A percentile compares a stretch with the other conserved stretches of the same genome.
Evolutionary conservation across 2,797 vertebrate species (phyloP).

Genomic region (Sebastes iracundus): DNA sequence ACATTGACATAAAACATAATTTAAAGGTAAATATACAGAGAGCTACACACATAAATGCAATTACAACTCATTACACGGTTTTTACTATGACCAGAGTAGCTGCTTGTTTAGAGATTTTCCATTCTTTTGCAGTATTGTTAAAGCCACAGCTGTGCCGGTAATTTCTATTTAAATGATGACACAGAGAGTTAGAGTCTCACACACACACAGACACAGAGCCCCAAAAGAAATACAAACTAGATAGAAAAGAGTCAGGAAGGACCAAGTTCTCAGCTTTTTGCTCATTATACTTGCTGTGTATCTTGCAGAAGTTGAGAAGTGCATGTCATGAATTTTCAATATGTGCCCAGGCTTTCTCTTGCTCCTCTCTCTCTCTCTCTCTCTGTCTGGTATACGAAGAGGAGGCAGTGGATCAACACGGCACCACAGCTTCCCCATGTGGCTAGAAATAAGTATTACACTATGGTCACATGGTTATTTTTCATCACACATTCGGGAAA

Average conservation of each 20-base stretch:
- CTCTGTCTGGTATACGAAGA: not conserved
- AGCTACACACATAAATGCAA: not conserved
- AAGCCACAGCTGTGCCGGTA: conserved; percentile 30
- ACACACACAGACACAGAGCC: not conserved
- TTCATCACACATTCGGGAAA: not conserved
- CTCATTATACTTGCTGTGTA: conserved; percentile 68
- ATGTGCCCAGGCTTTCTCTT: not conserved
- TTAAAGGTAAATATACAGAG: conserved; percentile 8
- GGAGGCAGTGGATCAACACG: not conserved
- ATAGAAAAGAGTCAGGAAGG: conserved; percentile 52
- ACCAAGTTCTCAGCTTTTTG: conserved; percentile 56
- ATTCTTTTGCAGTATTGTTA: conserved; percentile 14
- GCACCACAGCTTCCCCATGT: conserved; percentile 66
- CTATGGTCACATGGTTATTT: not conserved
- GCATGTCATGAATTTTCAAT: conserved; percentile 73
- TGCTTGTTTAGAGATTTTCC: conserved; percentile 35
- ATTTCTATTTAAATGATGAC: conserved; percentile 48
- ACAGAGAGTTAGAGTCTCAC: not conserved
- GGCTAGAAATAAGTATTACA: conserved; percentile 16
- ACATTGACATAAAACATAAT: conserved; percentile 22
- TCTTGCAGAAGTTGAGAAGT: conserved; percentile 67
- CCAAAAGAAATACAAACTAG: conserved; percentile 39
- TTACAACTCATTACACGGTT: conserved; percentile 1
- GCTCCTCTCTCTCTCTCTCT: not conserved
- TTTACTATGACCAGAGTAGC: not conserved